Percentiles rank a stretch among this genome's conserved stretches.
phyloP scores from a whole-genome alignment of 1,140 invertebrate genomes.

The Anoplophora glabripennis region DNA sequence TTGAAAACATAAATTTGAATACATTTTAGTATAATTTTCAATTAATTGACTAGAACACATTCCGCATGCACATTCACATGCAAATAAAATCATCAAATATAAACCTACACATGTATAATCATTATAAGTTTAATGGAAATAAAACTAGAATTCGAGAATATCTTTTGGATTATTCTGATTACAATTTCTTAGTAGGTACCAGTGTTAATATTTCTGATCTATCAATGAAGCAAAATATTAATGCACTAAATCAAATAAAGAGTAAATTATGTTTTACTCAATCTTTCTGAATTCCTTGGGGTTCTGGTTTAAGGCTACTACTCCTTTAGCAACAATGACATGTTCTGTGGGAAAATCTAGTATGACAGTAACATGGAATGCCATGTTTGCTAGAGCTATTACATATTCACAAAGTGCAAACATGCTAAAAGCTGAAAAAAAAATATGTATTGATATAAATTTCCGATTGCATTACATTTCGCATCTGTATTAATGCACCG shows the following conservation, averaged over 20 bases:
- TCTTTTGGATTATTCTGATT: not conserved
- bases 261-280: constrained; percentile 4
- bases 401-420: constrained; percentile 91
- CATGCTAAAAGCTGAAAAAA: constrained; percentile 81
- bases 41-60: too few relatives aligned
- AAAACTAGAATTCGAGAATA: too few relatives aligned
- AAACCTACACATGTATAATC: too few relatives aligned
- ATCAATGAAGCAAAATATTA: too few relatives aligned
- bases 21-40: too few relatives aligned
- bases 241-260: not conserved
- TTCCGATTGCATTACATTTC: not conserved
- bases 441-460: not conserved
- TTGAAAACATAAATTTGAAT: too few relatives aligned
- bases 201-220: not conserved
- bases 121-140: too few relatives aligned
- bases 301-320: not conserved
- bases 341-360: constrained; percentile 81
- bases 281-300: constrained; percentile 6
- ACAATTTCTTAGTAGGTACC: not conserved
- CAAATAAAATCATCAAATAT: too few relatives aligned
- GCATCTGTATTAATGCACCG: not conserved
- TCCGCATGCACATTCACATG: too few relatives aligned
- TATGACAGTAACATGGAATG: constrained; percentile 83
- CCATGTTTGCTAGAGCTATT: constrained; percentile 87
- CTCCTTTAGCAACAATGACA: constrained; percentile 59